Percentiles rank a stretch among this genome's conserved stretches.
Evolutionary conservation across 2,888 invertebrate genomes (phyloP).

Genomic region (Pristionchus entomophagus): DNA sequence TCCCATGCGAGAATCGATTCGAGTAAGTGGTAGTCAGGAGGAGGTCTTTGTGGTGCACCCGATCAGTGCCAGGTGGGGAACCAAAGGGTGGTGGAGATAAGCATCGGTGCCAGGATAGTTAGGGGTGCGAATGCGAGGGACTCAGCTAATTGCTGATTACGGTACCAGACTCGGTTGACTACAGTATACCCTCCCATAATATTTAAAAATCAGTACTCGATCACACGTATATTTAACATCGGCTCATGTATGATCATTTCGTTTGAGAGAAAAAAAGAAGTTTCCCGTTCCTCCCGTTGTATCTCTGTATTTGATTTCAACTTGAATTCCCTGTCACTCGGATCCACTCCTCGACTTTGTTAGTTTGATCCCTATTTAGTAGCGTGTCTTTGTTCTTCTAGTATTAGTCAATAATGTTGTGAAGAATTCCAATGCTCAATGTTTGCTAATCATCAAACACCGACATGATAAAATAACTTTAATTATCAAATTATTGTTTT

Average conservation of each 20-base stretch:
- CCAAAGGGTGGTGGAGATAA: neutral
- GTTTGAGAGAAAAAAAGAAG: no score
- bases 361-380: neutral
- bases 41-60: neutral
- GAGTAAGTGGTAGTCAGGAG: slow-evolving; percentile 4
- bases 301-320: neutral
- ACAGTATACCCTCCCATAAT: no score
- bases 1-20: neutral
- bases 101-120: neutral
- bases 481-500: no score
- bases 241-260: no score
- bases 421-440: neutral
- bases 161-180: neutral
- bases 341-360: no score
- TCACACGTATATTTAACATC: no score
- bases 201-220: no score
- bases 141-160: neutral
- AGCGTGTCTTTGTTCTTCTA: neutral
- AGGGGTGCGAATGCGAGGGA: neutral
- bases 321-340: no score
- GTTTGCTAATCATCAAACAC: no score
- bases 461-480: no score
- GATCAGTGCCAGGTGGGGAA: neutral
- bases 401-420: neutral
- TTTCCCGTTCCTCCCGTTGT: no score